A percentile compares a stretch with the other conserved stretches of the same genome.
phyloP scores from a whole-genome alignment of 1,140 invertebrate genomes.

The Caerostris extrusa region DNA sequence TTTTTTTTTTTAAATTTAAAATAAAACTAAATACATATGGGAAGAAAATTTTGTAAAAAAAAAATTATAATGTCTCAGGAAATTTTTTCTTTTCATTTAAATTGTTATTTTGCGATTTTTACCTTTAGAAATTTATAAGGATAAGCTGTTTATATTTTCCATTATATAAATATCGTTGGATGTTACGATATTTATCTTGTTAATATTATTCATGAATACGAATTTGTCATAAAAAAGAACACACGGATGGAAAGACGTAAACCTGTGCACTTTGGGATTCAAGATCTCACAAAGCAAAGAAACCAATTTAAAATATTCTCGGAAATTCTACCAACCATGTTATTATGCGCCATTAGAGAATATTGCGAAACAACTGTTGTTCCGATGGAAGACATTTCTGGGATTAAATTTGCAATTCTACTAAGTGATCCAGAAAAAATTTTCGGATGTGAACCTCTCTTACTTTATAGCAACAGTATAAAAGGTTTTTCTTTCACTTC shows the following conservation, averaged over 20 bases:
- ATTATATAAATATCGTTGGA: too few species aligned
- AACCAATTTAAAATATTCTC: background rate
- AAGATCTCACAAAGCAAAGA: background rate
- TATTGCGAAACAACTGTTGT: background rate
- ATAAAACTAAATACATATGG: too few species aligned
- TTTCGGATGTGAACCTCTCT: background rate
- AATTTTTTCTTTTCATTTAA: too few species aligned
- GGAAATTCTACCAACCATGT: background rate
- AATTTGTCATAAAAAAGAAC: background rate
- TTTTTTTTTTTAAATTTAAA: too few species aligned
- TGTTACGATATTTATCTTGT: background rate
- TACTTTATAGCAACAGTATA: too few species aligned
- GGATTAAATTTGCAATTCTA: constrained; percentile 24
- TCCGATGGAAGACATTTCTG: background rate
- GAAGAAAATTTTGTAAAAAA: too few species aligned
- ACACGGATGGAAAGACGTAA: background rate
- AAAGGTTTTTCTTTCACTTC: too few species aligned
- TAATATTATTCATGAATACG: background rate
- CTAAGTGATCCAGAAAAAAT: background rate
- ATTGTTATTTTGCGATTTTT: too few species aligned
- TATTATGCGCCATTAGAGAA: constrained; percentile 8
- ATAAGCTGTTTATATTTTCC: too few species aligned
- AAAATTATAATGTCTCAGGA: too few species aligned
- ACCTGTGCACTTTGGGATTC: background rate
- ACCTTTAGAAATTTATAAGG: too few species aligned